A percentile compares a stretch with the other conserved stretches of the same genome.
phyloP scores from a whole-genome alignment of 2,888 invertebrate genomes.

The Tipula lateralis region DNA sequence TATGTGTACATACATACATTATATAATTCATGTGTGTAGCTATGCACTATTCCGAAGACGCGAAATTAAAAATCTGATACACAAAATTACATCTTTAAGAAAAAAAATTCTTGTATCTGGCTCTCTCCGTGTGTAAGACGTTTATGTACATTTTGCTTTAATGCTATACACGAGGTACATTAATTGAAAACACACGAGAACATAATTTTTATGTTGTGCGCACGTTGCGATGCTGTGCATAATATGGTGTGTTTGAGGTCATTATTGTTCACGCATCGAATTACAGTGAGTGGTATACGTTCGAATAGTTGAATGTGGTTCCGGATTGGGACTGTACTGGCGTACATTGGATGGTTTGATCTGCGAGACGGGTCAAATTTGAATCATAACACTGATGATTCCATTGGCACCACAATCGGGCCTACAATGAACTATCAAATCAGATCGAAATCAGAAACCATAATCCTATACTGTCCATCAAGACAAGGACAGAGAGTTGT shows the following conservation, averaged over 20 bases:
- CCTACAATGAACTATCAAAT: no score
- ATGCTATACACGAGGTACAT: neutral
- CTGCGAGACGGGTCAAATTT: no score
- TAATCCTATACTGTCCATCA: no score
- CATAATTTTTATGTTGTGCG: neutral
- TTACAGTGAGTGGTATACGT: neutral
- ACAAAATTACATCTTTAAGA: neutral
- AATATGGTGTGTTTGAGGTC: neutral
- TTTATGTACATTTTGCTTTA: neutral
- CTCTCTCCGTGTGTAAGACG: neutral
- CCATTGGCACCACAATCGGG: no score
- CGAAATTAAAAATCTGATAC: neutral
- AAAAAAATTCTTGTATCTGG: neutral
- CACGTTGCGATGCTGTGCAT: neutral
- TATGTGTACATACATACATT: no score
- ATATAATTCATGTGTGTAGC: neutral
- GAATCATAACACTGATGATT: no score
- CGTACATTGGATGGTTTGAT: no score
- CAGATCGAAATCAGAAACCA: no score
- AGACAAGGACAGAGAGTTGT: no score
- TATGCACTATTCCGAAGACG: neutral
- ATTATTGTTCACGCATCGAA: conserved; percentile 7
- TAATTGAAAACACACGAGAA: conserved; percentile 24
- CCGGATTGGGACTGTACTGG: neutral
- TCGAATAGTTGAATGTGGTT: neutral